Evolutionary conservation across 2,888 invertebrate genomes (phyloP), one percentile per base, ranked within the genome.

Genomic region (Pediacus dermestoides): DNA sequence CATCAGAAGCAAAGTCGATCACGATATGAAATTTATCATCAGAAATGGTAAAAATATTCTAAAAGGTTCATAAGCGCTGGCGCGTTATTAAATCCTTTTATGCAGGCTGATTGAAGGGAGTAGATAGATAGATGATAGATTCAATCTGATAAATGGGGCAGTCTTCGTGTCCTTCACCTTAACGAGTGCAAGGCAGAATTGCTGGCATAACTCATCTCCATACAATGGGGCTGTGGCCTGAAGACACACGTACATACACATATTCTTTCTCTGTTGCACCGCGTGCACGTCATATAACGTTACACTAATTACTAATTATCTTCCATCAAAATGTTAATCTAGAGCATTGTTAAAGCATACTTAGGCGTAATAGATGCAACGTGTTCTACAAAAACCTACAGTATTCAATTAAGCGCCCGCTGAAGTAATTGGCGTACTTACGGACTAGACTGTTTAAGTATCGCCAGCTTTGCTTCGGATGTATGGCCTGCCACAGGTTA

Each of bases 301-400:
- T 48, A 47, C 44, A 48, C 49, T 55, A 55, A 55, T 55, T 53
- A 52, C 46, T 52, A 55, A 55, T 55, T 54, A 53, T 52, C 51
- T 45, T 45, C 39, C 52, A 53, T 55, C 52, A 53, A 53, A 53
- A 51, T 52, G 55, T 43, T 52, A 55, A 53, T 50, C 34, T 28
- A 37, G 21, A 23, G 23, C 37, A 37, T 37, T 37, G 37, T 37
- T 37, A 30, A 37, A 23, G 37, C 21, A 18, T 35, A 35, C 21
- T 35, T 28, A 26, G 28, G 18, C 12, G 23, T 30, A 22, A 37
- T 30, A 23, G 37, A 28, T 28, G 28, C 28, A 13, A 14, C 28
- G 12, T 28, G 28, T 14, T 28, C 14, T 11, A 4, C 4, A 25
- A n/a, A 25, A 25, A 25, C 6, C 25, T 13, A 14, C 10, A 10